Base-by-base conservation (phyloP, 2,888 invertebrate species). In the Bellardia bayeri region DNA sequence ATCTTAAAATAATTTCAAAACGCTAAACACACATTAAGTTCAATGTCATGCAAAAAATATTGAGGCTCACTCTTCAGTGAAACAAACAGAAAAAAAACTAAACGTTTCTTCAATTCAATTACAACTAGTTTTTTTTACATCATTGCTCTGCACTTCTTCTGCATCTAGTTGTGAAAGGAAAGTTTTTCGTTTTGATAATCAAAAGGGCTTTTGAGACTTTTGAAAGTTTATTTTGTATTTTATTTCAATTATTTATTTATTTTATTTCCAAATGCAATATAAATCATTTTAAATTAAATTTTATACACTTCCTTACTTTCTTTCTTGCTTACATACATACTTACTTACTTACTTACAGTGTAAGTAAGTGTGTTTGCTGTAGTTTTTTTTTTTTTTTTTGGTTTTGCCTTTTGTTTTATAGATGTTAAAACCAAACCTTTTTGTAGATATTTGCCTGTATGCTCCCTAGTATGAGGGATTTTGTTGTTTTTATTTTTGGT, bases 281-380 rank as follows among this genome's bases (percentile, higher is more conserved):
- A 85, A 85, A 85, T 85, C 75, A 81, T 81, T 85, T 85, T 81
- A 85, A 85, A 85, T 85, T 85, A 85, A 75, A 85, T 85, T 85
- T 85, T 81, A 75, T 81, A 33, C 63, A 85, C 80, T 64, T 85
- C 49, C 74, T 69, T 74, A 40, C 56, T 23, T 69, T 16, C 74
- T 23, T 23, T 23, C 23, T 23, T 37, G 61, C 76, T 56, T 45
- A n/a, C n/a, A n/a, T n/a, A n/a, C n/a, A n/a, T 74, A 40, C 56
- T 23, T 69, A 14, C 74, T 23, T 23, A 1, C 23, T 23, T 37
- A 54, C 76, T 56, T 45, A 30, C 6, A 45, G 11, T 45, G 1
- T 42, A 8, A 3, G 6, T 42, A 42, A 42, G 0, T 7, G n/a
- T 30, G 7, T 42, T n/a, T 74, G 30, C 4, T 13, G 30, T 40